These are phyloP conservation scores for Brachionus koreanus DNA, from an alignment of 1,140 invertebrate species.

Conservation along the genomic window DNA sequence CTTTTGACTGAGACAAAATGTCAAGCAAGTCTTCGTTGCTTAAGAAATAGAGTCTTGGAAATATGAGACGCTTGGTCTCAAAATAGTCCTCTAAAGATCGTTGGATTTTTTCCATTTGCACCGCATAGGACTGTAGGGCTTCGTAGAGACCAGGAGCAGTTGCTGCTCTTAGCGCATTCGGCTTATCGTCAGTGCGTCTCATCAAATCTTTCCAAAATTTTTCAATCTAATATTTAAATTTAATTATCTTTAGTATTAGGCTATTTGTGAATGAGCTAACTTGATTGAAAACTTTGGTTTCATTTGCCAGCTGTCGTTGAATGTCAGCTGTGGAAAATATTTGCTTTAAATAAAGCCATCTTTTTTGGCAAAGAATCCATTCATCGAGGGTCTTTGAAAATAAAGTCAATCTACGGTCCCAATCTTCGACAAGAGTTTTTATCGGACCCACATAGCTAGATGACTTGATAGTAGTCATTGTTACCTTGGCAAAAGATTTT, in stretches of 20 bases:
- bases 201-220: slow-evolving; percentile 82
- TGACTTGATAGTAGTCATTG: slow-evolving; percentile 67
- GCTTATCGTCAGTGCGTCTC: slow-evolving; percentile 56
- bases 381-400: slow-evolving; percentile 73
- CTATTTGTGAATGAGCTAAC: neutral
- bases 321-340: slow-evolving; percentile 84
- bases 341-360: slow-evolving; percentile 79
- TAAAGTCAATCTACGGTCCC: slow-evolving; percentile 68
- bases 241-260: neutral
- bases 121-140: slow-evolving; percentile 52
- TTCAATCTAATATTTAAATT: slow-evolving; percentile 64
- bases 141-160: slow-evolving; percentile 56
- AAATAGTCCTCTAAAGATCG: slow-evolving; percentile 57
- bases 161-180: slow-evolving; percentile 56
- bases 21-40: slow-evolving; percentile 59
- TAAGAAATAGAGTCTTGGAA: slow-evolving; percentile 60
- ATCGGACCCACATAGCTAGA: slow-evolving; percentile 77
- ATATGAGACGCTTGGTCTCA: slow-evolving; percentile 59
- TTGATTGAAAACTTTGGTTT: slow-evolving; percentile 27
- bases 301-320: slow-evolving; percentile 60
- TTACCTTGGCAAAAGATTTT: neutral
- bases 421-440: slow-evolving; percentile 71
- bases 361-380: slow-evolving; percentile 76
- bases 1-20: slow-evolving; percentile 49
- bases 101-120: slow-evolving; percentile 57